Conservation (phyloP, 2,113 vertebrate genomes). For the Paratilapia polleni region DNA sequence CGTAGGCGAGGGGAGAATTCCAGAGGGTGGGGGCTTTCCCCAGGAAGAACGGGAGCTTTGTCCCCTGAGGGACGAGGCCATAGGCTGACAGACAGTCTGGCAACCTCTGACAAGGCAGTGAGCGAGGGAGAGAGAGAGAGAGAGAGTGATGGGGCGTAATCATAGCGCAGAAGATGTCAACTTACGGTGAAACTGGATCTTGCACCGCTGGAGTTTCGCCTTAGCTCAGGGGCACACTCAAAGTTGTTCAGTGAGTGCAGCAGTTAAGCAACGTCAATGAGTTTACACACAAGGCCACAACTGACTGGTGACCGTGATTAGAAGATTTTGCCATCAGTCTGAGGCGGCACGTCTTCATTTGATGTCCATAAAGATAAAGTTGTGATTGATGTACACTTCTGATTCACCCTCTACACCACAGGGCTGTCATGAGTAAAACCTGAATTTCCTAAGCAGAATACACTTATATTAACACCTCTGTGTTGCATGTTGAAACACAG, state of each 20-base stretch:
- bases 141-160: constrained; percentile 43
- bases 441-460: not conserved
- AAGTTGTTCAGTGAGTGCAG: not conserved
- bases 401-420: not conserved
- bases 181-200: constrained; percentile 38
- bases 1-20: constrained; percentile 81
- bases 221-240: not conserved
- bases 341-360: not conserved
- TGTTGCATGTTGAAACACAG: not conserved
- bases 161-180: constrained; percentile 37
- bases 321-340: not conserved
- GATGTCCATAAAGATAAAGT: not conserved
- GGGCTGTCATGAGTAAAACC: not conserved
- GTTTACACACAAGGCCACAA: constrained; percentile 2
- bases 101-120: constrained; percentile 70
- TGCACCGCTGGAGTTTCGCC: constrained; percentile 24
- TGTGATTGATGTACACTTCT: not conserved
- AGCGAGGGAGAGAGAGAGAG: constrained; percentile 18
- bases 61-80: constrained; percentile 73
- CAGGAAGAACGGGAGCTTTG: constrained; percentile 81
- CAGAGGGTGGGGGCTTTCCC: constrained; percentile 79
- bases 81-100: constrained; percentile 77
- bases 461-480: not conserved
- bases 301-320: not conserved
- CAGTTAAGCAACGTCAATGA: not conserved